These are phyloP conservation scores for Serinus canaria DNA, from an alignment of 2,113 vertebrate genomes.

Conservation along the genomic window DNA sequence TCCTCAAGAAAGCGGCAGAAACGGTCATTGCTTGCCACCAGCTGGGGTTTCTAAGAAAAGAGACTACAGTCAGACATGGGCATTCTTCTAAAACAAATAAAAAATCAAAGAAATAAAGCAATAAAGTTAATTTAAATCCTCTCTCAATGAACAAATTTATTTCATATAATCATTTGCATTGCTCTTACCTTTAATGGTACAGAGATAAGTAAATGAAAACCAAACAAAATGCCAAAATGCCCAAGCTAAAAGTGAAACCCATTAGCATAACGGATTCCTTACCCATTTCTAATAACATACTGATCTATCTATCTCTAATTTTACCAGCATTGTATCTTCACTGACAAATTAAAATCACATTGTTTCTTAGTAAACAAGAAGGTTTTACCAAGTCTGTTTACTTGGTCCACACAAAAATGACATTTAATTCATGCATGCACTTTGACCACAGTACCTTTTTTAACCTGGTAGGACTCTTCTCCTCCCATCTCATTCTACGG, in stretches of 20 bases:
- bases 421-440: accelerated
- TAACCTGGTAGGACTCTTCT: background rate
- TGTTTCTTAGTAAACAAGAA: background rate
- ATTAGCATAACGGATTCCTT: background rate
- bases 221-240: background rate
- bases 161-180: background rate
- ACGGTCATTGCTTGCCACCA: constrained; percentile 87
- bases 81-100: background rate
- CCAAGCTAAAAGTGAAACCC: background rate
- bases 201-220: background rate
- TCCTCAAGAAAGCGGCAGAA: constrained; percentile 90
- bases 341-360: background rate
- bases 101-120: background rate
- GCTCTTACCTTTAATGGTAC: background rate
- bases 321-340: background rate
- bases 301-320: background rate
- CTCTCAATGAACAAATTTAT: background rate
- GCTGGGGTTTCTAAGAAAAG: constrained; percentile 87
- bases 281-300: background rate
- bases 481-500: background rate
- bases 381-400: background rate
- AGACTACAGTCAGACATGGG: background rate
- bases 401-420: background rate
- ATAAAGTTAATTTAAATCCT: background rate
- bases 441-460: background rate